phyloP scores from a whole-genome alignment of 2,888 invertebrate species.

The Sclerodermus sp. region DNA sequence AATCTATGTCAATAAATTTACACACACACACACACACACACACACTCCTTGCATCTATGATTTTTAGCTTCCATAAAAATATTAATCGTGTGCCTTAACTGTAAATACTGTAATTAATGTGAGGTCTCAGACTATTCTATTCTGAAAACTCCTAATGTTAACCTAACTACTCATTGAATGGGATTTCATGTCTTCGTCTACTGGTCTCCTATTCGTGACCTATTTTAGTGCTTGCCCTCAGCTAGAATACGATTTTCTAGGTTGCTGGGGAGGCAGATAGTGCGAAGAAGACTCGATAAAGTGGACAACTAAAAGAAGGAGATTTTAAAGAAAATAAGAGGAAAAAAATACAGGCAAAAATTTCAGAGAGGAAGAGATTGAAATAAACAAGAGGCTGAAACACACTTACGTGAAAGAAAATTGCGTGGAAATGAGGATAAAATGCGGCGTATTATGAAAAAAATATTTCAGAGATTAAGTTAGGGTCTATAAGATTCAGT shows the following conservation, averaged over 20 bases:
- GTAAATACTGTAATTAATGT: no score
- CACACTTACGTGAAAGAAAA: conserved; percentile 56
- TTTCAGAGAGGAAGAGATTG: conserved; percentile 19
- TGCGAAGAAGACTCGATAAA: conserved; percentile 23
- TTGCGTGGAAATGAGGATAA: conserved; percentile 56
- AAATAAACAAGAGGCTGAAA: conserved; percentile 31
- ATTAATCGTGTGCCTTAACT: no score
- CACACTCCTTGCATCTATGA: no score
- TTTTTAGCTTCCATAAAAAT: no score
- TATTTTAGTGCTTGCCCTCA: conserved; percentile 1
- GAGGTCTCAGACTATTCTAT: no score
- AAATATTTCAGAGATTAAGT: conserved; percentile 49
- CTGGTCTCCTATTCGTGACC: no score
- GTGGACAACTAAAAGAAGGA: conserved; percentile 1
- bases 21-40: no score
- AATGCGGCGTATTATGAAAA: conserved; percentile 52
- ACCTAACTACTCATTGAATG: no score
- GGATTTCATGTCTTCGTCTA: no score
- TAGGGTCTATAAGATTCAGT: background rate
- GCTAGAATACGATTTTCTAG: conserved; percentile 20
- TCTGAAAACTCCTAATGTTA: no score
- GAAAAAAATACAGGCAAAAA: conserved; percentile 15
- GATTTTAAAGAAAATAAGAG: conserved; percentile 9
- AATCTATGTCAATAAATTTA: no score
- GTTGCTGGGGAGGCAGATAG: conserved; percentile 24